These are phyloP conservation scores for Lycophotia porphyrea DNA, from an alignment of 2,888 invertebrate species.

Conservation along the genomic window DNA sequence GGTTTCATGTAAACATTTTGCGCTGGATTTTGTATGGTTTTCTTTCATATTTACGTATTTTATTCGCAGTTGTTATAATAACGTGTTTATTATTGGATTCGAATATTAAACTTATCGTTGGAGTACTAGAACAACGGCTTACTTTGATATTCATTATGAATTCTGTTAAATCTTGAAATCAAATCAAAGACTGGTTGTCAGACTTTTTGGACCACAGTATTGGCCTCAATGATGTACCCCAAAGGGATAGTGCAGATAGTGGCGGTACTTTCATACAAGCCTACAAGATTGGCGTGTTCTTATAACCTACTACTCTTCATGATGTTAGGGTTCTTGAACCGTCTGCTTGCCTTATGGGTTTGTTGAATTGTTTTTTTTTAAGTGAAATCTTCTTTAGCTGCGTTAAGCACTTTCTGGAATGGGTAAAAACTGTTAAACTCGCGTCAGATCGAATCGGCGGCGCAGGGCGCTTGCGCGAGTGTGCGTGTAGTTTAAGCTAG, in stretches of 20 bases:
- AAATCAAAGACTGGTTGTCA: too few relatives aligned
- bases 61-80: constrained; percentile 48
- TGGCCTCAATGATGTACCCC: too few relatives aligned
- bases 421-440: too few relatives aligned
- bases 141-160: not conserved
- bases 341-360: not conserved
- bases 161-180: too few relatives aligned
- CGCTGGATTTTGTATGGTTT: constrained; percentile 20
- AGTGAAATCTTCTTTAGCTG: too few relatives aligned
- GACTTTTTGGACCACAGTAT: too few relatives aligned
- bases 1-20: constrained; percentile 28
- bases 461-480: too few relatives aligned
- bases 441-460: too few relatives aligned
- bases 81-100: not conserved
- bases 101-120: not conserved
- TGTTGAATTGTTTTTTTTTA: not conserved
- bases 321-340: not conserved
- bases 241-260: too few relatives aligned
- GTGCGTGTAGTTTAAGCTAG: too few relatives aligned
- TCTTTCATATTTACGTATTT: constrained; percentile 18
- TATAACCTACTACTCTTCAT: not conserved
- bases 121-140: not conserved
- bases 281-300: too few relatives aligned
- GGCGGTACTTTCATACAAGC: not conserved
- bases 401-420: too few relatives aligned